Percentiles rank a stretch among this genome's conserved stretches.
Conservation (phyloP, 2,797 vertebrate genomes). For the Rhynchonycteris naso region DNA sequence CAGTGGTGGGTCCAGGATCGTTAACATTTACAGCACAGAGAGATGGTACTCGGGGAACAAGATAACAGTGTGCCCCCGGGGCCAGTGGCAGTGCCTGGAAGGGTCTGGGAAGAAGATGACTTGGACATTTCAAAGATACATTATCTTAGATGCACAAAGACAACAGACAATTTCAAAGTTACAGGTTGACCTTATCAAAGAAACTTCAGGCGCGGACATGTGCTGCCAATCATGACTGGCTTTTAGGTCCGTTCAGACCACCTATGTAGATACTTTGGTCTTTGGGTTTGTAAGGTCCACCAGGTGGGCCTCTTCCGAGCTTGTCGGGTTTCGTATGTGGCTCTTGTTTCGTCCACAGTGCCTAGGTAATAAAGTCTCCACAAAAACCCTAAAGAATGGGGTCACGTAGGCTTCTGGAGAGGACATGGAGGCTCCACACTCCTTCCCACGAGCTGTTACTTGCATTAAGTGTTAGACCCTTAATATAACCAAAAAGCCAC, state of each 20-base stretch:
- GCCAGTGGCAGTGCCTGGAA: background rate
- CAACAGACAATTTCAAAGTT: background rate
- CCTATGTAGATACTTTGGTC: background rate
- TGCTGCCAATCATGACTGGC: background rate
- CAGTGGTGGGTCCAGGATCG: too few species aligned
- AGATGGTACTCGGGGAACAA: too few species aligned
- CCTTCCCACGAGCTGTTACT: background rate
- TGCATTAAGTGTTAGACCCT: too few species aligned
- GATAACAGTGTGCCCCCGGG: too few species aligned
- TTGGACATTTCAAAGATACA: background rate
- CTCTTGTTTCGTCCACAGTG: background rate
- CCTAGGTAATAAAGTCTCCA: too few species aligned
- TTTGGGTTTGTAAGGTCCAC: background rate
- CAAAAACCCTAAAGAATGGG: background rate
- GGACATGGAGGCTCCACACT: background rate
- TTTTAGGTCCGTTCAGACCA: background rate
- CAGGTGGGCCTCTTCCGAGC: background rate
- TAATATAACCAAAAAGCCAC: too few species aligned
- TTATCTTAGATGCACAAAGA: background rate
- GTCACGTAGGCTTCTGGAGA: background rate
- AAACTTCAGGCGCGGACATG: background rate
- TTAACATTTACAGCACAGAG: background rate
- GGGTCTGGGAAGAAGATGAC: background rate
- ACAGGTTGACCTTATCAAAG: background rate
- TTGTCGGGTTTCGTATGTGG: background rate